Percentiles rank a stretch among this genome's conserved stretches.
Evolutionary conservation across 2,888 invertebrate genomes (phyloP).

Genomic region (Stegana nigrithorax): DNA sequence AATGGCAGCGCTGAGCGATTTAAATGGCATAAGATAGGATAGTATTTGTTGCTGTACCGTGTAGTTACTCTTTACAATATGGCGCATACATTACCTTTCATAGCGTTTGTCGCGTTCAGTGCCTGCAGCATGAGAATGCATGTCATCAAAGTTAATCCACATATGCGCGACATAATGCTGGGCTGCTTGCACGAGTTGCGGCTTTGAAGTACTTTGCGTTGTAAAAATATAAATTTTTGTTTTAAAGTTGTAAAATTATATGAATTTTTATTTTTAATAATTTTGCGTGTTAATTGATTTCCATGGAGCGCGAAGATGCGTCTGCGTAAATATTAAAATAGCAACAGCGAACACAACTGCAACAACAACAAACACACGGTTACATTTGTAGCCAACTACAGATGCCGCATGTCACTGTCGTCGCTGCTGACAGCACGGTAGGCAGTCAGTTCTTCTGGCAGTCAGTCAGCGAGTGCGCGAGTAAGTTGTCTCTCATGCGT

Average conservation of each 20-base stretch:
- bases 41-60: not conserved
- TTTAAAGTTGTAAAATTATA: slow-evolving; percentile 36
- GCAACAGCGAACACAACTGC: slow-evolving; percentile 34
- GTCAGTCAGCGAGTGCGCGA: not conserved
- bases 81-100: slow-evolving; percentile 50
- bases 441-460: not conserved
- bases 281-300: slow-evolving; percentile 62
- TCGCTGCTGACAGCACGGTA: slow-evolving; percentile 50
- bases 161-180: slow-evolving; percentile 46
- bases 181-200: slow-evolving; percentile 30
- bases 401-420: slow-evolving; percentile 55
- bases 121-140: slow-evolving; percentile 26
- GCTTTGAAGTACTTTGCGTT: slow-evolving; percentile 10
- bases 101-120: slow-evolving; percentile 30
- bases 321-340: slow-evolving; percentile 53
- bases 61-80: not conserved
- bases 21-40: not conserved
- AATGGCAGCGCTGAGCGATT: not conserved
- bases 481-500: not conserved
- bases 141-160: slow-evolving; percentile 40
- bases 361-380: slow-evolving; percentile 50
- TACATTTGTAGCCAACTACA: slow-evolving; percentile 55
- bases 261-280: slow-evolving; percentile 45
- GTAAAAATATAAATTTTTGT: slow-evolving; percentile 19
- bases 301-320: slow-evolving; percentile 53